phyloP scores from a whole-genome alignment of 2,113 vertebrate species.

The Phalacrocorax carbo region DNA sequence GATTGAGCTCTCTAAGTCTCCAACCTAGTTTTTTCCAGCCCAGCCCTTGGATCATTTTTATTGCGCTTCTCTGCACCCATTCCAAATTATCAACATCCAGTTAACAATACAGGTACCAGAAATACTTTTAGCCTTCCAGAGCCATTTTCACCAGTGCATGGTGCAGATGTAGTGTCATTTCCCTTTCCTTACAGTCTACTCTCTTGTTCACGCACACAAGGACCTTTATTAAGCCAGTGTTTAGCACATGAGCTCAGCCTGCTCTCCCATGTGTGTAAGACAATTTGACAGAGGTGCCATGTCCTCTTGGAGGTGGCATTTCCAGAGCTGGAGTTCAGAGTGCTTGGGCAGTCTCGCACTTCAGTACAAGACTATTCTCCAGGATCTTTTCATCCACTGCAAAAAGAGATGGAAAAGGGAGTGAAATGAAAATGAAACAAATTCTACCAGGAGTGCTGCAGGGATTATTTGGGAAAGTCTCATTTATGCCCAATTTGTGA shows the following conservation, averaged over 20 bases:
- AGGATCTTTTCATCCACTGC: neutral
- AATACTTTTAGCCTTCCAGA: neutral
- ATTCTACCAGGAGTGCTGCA: neutral
- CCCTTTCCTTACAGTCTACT: neutral
- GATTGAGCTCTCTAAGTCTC: neutral
- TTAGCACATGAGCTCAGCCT: neutral
- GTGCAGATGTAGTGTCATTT: neutral
- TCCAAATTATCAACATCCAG: neutral
- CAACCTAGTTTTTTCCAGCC: neutral
- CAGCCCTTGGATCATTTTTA: neutral
- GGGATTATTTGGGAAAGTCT: neutral
- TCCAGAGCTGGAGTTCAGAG: neutral
- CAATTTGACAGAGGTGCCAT: neutral
- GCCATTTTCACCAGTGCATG: neutral
- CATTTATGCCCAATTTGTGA: neutral
- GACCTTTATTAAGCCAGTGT: neutral
- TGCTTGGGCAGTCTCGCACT: neutral
- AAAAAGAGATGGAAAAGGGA: neutral
- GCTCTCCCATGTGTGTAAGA: neutral
- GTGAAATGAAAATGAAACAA: neutral
- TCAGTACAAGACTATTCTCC: neutral
- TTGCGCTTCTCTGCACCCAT: neutral
- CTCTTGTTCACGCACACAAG: neutral
- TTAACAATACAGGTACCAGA: neutral
- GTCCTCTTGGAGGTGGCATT: neutral